phyloP scores from a whole-genome alignment of 2,797 vertebrate species.

The Phataginus tricuspis region DNA sequence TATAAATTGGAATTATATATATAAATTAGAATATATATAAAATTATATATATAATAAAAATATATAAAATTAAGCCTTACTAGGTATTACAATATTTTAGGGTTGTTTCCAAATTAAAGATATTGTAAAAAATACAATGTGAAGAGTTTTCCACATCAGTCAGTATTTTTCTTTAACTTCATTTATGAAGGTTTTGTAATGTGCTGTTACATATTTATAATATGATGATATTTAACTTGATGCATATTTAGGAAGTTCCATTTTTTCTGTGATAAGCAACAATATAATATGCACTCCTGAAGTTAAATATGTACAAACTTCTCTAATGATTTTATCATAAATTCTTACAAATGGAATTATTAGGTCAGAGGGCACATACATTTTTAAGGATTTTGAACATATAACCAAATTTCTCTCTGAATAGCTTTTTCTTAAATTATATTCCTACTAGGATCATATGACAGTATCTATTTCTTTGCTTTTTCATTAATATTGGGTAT shows the following conservation, averaged over 20 bases:
- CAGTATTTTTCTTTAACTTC: slow-evolving; percentile 14
- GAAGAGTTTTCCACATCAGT: background rate
- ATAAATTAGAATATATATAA: background rate
- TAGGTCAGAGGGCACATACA: background rate
- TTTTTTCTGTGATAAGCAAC: background rate
- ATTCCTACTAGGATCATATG: background rate
- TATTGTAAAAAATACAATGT: background rate
- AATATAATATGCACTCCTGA: background rate
- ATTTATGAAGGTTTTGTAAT: background rate
- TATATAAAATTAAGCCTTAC: background rate
- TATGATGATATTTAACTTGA: background rate
- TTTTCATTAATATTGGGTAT: background rate
- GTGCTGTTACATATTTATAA: background rate
- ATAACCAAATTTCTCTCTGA: background rate
- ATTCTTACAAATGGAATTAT: background rate
- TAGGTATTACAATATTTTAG: background rate
- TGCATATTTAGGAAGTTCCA: background rate
- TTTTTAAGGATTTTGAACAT: slow-evolving; percentile 25
- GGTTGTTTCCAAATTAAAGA: background rate
- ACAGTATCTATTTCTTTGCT: background rate
- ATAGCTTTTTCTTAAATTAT: background rate
- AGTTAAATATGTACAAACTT: background rate
- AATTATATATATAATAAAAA: background rate
- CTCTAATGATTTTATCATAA: slow-evolving; percentile 23
- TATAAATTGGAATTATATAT: background rate